Percentiles rank a stretch among this genome's conserved stretches.
These are phyloP conservation scores for Aptenodytes patagonicus DNA, from an alignment of 2,113 vertebrate genomes.

Conservation along the genomic window DNA sequence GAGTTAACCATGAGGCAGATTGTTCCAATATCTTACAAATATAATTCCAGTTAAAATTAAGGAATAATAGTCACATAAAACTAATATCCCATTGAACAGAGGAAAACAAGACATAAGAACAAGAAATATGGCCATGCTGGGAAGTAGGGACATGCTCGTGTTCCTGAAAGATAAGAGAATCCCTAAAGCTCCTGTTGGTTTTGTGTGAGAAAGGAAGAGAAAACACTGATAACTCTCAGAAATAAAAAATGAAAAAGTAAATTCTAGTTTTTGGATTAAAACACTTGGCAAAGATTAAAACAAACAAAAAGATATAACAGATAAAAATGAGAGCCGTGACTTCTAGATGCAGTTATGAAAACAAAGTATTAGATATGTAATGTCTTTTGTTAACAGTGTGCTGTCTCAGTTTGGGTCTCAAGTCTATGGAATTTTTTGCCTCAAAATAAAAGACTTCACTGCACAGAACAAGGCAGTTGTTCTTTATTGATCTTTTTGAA, in stretches of 20 bases:
- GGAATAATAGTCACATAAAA: neutral
- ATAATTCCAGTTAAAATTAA: neutral
- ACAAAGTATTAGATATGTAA: neutral
- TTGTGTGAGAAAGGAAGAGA: neutral
- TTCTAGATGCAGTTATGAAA: neutral
- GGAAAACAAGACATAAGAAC: neutral
- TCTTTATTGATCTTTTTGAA: neutral
- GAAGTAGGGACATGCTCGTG: neutral
- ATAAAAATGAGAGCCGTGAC: neutral
- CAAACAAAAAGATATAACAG: neutral
- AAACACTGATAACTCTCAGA: neutral
- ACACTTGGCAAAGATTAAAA: neutral
- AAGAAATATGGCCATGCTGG: neutral
- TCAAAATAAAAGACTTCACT: neutral
- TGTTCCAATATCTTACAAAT: neutral
- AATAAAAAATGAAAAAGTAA: neutral
- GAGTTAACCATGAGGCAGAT: neutral
- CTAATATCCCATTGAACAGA: neutral
- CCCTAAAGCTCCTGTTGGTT: neutral
- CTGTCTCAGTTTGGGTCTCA: neutral
- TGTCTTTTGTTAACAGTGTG: neutral
- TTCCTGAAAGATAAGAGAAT: neutral
- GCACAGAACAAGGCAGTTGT: neutral
- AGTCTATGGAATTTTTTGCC: neutral
- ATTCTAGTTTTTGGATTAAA: neutral